Evolutionary conservation across 2,113 vertebrate genomes (phyloP), one percentile per base, ranked within the genome.

Genomic region (Megaceryle maxima): DNA sequence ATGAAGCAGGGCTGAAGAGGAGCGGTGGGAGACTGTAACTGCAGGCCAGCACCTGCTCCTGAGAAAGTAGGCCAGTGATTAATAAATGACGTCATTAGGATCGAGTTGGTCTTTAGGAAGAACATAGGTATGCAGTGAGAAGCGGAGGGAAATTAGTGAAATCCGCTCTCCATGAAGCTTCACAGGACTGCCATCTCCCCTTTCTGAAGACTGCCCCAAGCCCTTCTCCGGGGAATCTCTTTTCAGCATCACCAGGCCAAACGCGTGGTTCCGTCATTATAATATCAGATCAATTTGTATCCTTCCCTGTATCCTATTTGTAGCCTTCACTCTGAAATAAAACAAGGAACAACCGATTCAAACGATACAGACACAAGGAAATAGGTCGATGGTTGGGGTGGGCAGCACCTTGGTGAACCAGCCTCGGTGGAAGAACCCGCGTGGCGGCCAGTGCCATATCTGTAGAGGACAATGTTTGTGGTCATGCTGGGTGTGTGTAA

Each of bases 231-330:
- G 97, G 96, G 97, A 90, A 96, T 97, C 91, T 96, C 96, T 94
- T 94, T 97, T 91, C 94, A 97, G 97, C 97, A 95, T 96, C 98
- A 96, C 94, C 96, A 97, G 97, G 97, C 46, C 15, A n/a, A 50
- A 35, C 6, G 2, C 19, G 1, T 0, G 14, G 55, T 53, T 94
- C 64, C 60, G 56, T 48, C 44, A 78, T 18, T 73, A 9, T 67
- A 31, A 31, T 69, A 81, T 53, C 75, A 44, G 67, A 15, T 74
- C 1, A 0, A 41, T 80, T 43, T 20, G 19, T 90, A 69, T 63
- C 80, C n/a, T n/a, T n/a, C n/a, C n/a, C n/a, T n/a, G n/a, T n/a
- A n/a, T n/a, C n/a, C n/a, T n/a, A n/a, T n/a, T n/a, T n/a, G n/a
- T n/a, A 96, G 96, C 97, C 95, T 97, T 94, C 94, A 46, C 89